These are phyloP conservation scores for Drosophila merina DNA, from an alignment of 2,888 invertebrate species.

Conservation along the genomic window DNA sequence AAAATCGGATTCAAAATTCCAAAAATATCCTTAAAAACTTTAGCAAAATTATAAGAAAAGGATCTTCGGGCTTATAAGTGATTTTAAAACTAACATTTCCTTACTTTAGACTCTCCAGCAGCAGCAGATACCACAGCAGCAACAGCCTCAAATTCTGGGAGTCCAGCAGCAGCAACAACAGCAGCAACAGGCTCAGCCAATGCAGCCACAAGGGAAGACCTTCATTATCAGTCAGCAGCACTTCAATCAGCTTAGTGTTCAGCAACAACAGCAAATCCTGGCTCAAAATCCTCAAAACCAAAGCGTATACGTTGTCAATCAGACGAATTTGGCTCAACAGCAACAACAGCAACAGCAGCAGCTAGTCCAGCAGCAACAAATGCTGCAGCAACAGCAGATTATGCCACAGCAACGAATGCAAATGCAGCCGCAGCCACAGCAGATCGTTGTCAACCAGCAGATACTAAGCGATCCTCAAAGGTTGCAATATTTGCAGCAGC, in stretches of 20 bases:
- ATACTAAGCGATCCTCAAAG: slow-evolving; percentile 83
- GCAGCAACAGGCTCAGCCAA: slow-evolving; percentile 69
- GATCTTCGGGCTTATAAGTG: too few species aligned
- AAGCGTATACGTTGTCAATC: slow-evolving; percentile 83
- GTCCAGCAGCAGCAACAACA: slow-evolving; percentile 39
- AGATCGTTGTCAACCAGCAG: slow-evolving; percentile 82
- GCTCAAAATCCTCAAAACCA: slow-evolving; percentile 84
- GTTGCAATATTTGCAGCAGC: slow-evolving; percentile 81
- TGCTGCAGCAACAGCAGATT: slow-evolving; percentile 70
- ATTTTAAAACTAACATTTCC: background rate
- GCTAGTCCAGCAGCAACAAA: slow-evolving; percentile 62
- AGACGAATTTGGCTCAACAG: slow-evolving; percentile 78
- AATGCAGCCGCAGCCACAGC: slow-evolving; percentile 82
- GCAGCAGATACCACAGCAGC: slow-evolving; percentile 64
- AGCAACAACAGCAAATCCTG: slow-evolving; percentile 85
- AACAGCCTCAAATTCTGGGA: slow-evolving; percentile 35
- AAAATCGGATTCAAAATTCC: too few species aligned
- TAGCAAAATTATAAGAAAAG: too few species aligned
- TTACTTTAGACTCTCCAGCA: slow-evolving; percentile 51
- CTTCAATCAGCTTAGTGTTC: slow-evolving; percentile 87
- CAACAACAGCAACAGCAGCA: slow-evolving; percentile 71
- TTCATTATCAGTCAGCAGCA: slow-evolving; percentile 87
- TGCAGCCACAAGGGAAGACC: slow-evolving; percentile 74
- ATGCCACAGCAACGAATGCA: slow-evolving; percentile 67
- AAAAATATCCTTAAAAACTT: too few species aligned